A percentile compares a stretch with the other conserved stretches of the same genome.
Evolutionary conservation across 1,140 invertebrate species (phyloP).

Genomic region (Prorops nasuta): DNA sequence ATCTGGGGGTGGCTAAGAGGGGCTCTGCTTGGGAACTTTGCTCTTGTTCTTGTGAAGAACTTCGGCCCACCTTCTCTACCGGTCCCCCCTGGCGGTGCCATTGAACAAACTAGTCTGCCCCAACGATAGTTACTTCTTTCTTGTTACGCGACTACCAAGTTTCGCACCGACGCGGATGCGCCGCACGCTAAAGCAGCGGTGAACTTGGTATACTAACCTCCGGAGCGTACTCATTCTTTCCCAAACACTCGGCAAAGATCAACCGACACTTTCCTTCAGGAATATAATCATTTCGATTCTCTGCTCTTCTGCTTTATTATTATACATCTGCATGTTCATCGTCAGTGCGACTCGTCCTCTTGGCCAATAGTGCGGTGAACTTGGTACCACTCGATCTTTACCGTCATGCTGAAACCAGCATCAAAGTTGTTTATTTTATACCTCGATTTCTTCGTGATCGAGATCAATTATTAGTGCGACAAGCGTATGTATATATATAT

Average conservation of each 20-base stretch:
- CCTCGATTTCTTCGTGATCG: too few species aligned
- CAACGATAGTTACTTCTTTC: constrained; percentile 55
- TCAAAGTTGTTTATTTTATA: too few species aligned
- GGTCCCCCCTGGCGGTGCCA: constrained; percentile 32
- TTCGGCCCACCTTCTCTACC: constrained; percentile 35
- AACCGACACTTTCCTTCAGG: too few species aligned
- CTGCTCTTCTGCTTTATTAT: too few species aligned
- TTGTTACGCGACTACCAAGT: constrained; percentile 49
- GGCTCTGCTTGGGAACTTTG: constrained; percentile 49
- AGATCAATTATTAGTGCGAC: too few species aligned
- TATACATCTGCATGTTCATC: too few species aligned
- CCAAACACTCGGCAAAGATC: neutral
- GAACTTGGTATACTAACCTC: constrained; percentile 51
- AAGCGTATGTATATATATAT: too few species aligned
- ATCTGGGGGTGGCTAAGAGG: constrained; percentile 32
- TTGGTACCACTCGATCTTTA: too few species aligned
- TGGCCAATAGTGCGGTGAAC: too few species aligned
- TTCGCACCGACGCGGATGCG: constrained; percentile 44
- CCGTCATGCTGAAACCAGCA: too few species aligned
- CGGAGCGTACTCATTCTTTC: neutral
- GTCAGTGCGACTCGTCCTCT: too few species aligned
- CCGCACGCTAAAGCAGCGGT: constrained; percentile 44
- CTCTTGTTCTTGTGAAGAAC: constrained; percentile 57
- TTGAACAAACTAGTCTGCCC: constrained; percentile 55
- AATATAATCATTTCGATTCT: too few species aligned